Percentiles rank a stretch among this genome's conserved stretches.
These are phyloP conservation scores for Diplosoma virens DNA, from an alignment of 23 tunicate species.

Conservation along the genomic window DNA sequence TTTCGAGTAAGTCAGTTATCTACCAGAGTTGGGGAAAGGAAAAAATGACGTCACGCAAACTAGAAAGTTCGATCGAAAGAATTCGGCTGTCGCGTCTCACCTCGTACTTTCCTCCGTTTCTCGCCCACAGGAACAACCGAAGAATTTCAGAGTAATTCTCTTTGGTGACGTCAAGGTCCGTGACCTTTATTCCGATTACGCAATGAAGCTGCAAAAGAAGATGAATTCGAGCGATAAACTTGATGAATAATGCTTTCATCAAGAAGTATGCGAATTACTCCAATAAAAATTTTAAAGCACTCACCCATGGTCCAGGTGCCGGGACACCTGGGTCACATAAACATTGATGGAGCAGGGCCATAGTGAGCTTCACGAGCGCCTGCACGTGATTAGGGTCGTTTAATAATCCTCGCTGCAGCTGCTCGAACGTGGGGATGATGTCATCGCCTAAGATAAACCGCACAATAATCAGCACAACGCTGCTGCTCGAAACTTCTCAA, in stretches of 20 bases:
- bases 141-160: slow-evolving; percentile 85
- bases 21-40: background rate
- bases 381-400: slow-evolving; percentile 72
- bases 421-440: slow-evolving; percentile 67
- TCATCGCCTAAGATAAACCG: slow-evolving; percentile 50
- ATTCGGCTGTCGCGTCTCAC: slow-evolving; percentile 14
- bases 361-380: slow-evolving; percentile 67
- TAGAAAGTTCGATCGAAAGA: background rate
- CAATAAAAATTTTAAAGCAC: background rate
- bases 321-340: slow-evolving; percentile 98
- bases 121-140: slow-evolving; percentile 87
- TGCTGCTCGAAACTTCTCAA: too few relatives aligned
- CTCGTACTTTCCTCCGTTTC: slow-evolving; percentile 72
- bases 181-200: slow-evolving; percentile 74
- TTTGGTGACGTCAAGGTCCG: slow-evolving; percentile 78
- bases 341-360: slow-evolving; percentile 83
- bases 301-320: slow-evolving; percentile 96
- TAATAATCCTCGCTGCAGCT: slow-evolving; percentile 66
- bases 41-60: background rate
- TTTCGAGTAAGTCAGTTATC: slow-evolving; percentile 58
- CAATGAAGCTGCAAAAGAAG: slow-evolving; percentile 65
- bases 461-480: too few relatives aligned
- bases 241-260: background rate
- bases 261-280: background rate
- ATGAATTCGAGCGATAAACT: background rate